These are phyloP conservation scores for Glossophaga mutica DNA, from an alignment of 2,797 vertebrate genomes.

Conservation along the genomic window DNA sequence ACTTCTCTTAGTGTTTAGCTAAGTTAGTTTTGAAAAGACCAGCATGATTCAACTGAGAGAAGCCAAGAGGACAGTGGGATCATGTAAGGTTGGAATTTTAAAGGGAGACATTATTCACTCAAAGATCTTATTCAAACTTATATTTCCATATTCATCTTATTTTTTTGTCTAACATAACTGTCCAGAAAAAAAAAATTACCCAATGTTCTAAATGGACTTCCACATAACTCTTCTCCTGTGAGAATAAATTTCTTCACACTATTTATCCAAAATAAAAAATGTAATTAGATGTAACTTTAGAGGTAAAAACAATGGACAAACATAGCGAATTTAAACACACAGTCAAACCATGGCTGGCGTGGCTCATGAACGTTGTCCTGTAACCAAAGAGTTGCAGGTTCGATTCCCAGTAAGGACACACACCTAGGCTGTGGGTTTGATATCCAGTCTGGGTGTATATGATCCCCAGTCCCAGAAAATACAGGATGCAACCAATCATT, in stretches of 20 bases:
- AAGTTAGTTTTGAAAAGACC: constrained; percentile 31
- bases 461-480: too few species aligned
- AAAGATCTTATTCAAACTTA: not conserved
- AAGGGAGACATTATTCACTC: not conserved
- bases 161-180: not conserved
- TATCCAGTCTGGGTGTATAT: too few species aligned
- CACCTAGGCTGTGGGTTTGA: too few species aligned
- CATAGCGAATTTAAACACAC: not conserved
- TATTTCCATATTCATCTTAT: not conserved
- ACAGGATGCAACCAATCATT: too few species aligned
- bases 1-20: not conserved
- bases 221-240: not conserved
- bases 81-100: not conserved
- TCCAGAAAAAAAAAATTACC: not conserved
- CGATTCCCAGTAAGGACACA: too few species aligned
- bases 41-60: not conserved
- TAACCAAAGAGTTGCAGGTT: too few species aligned
- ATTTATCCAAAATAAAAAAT: constrained; percentile 15
- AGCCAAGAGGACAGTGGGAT: not conserved
- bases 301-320: not conserved
- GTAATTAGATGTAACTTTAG: not conserved
- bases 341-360: not conserved
- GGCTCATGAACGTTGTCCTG: not conserved
- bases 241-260: not conserved
- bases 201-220: not conserved